These are phyloP conservation scores for Bombus sylvicola DNA, from an alignment of 1,140 invertebrate genomes.

Conservation along the genomic window DNA sequence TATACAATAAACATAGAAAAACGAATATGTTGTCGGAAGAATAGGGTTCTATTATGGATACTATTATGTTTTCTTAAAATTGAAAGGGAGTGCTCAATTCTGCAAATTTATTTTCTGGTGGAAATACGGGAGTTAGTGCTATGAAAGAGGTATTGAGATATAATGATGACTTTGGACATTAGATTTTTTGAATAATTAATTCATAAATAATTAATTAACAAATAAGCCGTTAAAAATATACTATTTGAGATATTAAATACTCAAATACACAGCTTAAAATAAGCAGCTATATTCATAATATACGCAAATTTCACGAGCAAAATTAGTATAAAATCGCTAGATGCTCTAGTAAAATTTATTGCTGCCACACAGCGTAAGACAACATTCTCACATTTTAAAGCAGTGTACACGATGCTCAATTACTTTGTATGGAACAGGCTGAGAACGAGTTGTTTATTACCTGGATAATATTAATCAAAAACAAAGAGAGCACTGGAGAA, in stretches of 20 bases:
- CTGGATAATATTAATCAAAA: conserved; percentile 14
- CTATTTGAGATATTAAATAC: neutral
- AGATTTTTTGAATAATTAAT: too few species aligned
- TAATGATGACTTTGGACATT: neutral
- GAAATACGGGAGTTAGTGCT: neutral
- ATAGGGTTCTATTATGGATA: too few species aligned
- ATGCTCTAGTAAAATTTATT: too few species aligned
- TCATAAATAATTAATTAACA: too few species aligned
- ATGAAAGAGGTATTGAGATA: neutral
- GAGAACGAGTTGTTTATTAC: conserved; percentile 2
- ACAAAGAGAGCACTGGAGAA: neutral
- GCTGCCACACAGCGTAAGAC: neutral
- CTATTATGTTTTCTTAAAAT: neutral
- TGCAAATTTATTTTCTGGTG: neutral
- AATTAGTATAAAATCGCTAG: neutral
- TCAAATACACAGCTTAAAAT: too few species aligned
- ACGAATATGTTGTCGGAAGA: neutral
- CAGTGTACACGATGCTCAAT: neutral
- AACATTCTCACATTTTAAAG: neutral
- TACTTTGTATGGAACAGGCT: neutral
- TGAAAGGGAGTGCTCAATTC: neutral
- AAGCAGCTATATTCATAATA: neutral
- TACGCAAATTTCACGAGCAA: neutral
- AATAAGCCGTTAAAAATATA: neutral
- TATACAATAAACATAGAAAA: too few species aligned